Evolutionary conservation across 2,888 invertebrate genomes (phyloP).

Genomic region (Papilio demoleus): DNA sequence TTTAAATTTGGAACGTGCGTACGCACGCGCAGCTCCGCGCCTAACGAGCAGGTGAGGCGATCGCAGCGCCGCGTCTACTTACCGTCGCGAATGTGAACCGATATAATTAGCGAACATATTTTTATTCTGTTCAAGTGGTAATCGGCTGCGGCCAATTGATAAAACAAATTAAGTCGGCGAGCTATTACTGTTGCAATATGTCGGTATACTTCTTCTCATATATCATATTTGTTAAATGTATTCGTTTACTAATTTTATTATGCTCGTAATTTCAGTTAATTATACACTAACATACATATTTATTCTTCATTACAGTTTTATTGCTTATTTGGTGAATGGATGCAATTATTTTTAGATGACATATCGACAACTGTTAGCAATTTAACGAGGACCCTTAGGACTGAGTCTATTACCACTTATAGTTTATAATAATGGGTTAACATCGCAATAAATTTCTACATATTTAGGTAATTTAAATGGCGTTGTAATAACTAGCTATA

Average conservation of each 20-base stretch:
- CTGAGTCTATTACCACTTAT: too few species aligned
- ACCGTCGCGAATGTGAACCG: slow-evolving; percentile 61
- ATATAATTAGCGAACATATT: slow-evolving; percentile 66
- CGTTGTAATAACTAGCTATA: slow-evolving; percentile 24
- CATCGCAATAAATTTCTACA: background rate
- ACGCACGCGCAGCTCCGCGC: slow-evolving; percentile 62
- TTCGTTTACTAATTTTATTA: slow-evolving; percentile 3
- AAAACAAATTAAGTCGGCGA: slow-evolving; percentile 13
- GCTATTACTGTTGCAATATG: background rate
- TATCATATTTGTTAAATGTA: background rate
- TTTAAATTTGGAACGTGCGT: slow-evolving; percentile 61
- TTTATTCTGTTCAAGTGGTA: slow-evolving; percentile 46
- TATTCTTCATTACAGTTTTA: slow-evolving; percentile 2
- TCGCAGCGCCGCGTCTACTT: slow-evolving; percentile 68
- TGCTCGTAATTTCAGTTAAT: background rate
- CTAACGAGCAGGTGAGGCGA: slow-evolving; percentile 76
- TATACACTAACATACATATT: slow-evolving; percentile 1
- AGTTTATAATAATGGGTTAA: background rate
- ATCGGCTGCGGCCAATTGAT: slow-evolving; percentile 13
- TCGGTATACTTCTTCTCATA: background rate
- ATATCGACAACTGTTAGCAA: background rate
- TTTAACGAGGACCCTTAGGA: background rate
- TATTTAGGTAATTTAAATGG: slow-evolving; percentile 6
- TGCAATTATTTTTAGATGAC: background rate
- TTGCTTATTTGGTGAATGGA: background rate